phyloP scores from a whole-genome alignment of 2,888 invertebrate species.

The Carpatolechia fugitivella region DNA sequence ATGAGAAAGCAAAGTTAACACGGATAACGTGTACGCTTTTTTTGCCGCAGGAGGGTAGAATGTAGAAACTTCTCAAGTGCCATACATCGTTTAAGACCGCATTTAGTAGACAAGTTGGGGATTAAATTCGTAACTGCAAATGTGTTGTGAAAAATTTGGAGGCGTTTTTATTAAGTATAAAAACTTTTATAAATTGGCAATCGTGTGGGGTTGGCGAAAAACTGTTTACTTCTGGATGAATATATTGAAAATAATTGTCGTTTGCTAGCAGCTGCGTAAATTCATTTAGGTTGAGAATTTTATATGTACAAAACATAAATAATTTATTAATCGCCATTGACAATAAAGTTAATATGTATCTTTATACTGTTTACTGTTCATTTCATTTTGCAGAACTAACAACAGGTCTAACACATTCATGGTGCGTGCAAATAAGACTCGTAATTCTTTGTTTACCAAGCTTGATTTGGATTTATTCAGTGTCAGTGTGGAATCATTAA shows the following conservation, averaged over 20 bases:
- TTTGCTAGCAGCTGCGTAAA: no score
- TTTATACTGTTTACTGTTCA: no score
- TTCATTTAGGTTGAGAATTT: no score
- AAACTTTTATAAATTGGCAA: neutral
- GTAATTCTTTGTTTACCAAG: no score
- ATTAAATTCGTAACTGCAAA: slow-evolving; percentile 7
- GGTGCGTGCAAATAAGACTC: no score
- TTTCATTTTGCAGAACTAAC: no score
- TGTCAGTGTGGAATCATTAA: no score
- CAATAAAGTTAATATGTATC: no score
- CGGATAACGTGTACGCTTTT: slow-evolving; percentile 50
- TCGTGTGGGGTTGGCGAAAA: neutral
- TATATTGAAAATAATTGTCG: neutral
- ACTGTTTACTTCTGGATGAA: neutral
- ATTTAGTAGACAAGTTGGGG: slow-evolving; percentile 10
- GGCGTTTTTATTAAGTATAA: neutral
- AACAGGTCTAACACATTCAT: no score
- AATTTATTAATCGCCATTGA: no score
- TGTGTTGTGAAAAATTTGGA: neutral
- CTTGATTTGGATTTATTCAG: no score
- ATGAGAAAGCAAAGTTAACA: slow-evolving; percentile 37
- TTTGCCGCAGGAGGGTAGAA: slow-evolving; percentile 35
- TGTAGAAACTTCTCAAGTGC: slow-evolving; percentile 44
- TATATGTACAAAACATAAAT: no score
- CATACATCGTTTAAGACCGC: slow-evolving; percentile 40